Evolutionary conservation across 2,797 vertebrate genomes (phyloP).

Genomic region (Petrocephalus sullivani): DNA sequence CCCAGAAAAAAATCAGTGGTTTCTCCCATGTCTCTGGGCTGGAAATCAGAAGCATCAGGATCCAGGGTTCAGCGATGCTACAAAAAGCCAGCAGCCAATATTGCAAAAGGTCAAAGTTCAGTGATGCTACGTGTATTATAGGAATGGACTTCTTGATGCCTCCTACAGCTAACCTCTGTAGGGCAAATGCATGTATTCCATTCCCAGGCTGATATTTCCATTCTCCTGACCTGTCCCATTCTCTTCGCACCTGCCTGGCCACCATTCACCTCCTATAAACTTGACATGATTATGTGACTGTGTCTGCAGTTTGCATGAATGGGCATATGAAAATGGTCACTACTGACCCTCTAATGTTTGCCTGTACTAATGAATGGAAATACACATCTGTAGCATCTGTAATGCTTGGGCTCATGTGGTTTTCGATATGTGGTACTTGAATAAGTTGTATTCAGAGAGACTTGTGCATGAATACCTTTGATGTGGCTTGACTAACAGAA

Average conservation of each 20-base stretch:
- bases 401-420: neutral
- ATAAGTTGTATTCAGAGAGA: neutral
- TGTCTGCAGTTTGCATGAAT: slow-evolving; percentile 4
- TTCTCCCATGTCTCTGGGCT: neutral
- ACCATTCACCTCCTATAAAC: slow-evolving; percentile 1
- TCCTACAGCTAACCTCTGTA: neutral
- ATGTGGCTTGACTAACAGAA: neutral
- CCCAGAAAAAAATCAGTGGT: slow-evolving; percentile 10
- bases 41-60: neutral
- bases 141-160: neutral
- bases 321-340: neutral
- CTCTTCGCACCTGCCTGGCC: slow-evolving; percentile 26
- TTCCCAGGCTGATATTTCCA: neutral
- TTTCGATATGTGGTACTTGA: neutral
- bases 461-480: neutral
- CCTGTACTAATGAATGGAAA: slow-evolving; percentile 3
- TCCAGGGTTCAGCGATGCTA: slow-evolving; percentile 1
- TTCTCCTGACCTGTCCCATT: neutral
- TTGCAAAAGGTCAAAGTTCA: neutral
- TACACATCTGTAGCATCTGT: neutral
- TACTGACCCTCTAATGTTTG: neutral
- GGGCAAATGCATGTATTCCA: neutral
- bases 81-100: neutral
- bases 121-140: neutral
- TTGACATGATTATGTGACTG: neutral